Conservation (phyloP, 2,797 vertebrate genomes). For the Notoglanidium macrostoma region DNA sequence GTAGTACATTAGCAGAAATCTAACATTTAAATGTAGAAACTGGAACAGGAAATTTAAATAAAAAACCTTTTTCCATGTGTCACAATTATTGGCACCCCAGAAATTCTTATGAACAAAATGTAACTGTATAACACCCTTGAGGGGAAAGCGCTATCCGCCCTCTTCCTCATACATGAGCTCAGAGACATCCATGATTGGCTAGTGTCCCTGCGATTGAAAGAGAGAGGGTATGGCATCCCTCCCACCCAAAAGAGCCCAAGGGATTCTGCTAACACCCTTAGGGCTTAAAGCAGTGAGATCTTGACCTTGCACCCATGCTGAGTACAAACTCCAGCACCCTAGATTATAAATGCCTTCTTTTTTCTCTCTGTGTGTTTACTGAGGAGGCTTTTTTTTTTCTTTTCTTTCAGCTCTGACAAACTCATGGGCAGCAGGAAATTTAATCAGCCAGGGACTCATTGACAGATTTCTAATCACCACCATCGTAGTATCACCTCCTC, state of each 20-base stretch:
- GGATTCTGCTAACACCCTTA: neutral
- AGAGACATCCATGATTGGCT: neutral
- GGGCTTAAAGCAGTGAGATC: neutral
- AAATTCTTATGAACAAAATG: neutral
- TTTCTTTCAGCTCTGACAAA: neutral
- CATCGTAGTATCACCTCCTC: too few relatives aligned
- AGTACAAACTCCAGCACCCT: neutral
- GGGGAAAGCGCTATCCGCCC: neutral
- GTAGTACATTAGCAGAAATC: neutral
- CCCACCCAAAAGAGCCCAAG: neutral
- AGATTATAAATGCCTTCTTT: neutral
- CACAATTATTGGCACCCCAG: neutral
- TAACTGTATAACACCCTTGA: neutral
- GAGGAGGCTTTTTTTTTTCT: neutral
- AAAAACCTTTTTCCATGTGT: neutral
- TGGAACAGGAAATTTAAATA: neutral
- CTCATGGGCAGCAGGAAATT: neutral
- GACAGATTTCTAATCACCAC: neutral
- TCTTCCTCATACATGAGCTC: conserved; percentile 10
- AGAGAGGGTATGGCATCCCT: neutral
- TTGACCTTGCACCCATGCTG: neutral
- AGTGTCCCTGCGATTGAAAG: neutral
- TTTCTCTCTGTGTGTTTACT: neutral
- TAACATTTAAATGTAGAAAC: neutral
- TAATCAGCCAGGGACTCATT: neutral